A percentile compares a stretch with the other conserved stretches of the same genome.
Evolutionary conservation across 1,140 invertebrate genomes (phyloP).

Genomic region (Anastrepha obliqua): DNA sequence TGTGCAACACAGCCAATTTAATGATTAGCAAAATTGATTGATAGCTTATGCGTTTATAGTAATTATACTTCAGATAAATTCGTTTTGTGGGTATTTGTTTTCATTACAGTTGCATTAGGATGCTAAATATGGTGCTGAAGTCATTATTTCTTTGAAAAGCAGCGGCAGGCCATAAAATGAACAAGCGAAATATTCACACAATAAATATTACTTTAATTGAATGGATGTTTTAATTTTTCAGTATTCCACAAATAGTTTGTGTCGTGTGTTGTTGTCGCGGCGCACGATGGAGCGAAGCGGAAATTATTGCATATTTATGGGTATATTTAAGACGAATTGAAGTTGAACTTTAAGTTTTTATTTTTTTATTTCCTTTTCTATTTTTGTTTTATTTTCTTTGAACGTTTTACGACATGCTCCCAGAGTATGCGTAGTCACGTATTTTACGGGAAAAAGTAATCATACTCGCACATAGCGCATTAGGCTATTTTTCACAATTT

Average conservation of each 20-base stretch:
- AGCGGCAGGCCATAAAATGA: neutral
- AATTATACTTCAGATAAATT: neutral
- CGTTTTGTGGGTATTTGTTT: neutral
- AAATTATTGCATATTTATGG: conserved; percentile 36
- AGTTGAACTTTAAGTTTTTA: conserved; percentile 42
- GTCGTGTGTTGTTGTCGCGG: neutral
- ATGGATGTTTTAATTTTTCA: neutral
- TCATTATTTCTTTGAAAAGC: neutral
- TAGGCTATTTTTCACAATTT: conserved; percentile 44
- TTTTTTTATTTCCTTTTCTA: neutral
- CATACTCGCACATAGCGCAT: neutral
- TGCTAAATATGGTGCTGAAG: neutral
- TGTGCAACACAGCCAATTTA: conserved; percentile 5
- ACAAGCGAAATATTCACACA: neutral
- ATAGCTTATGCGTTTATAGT: neutral
- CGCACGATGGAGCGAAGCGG: neutral
- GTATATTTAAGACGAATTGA: conserved; percentile 12
- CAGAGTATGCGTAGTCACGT: neutral
- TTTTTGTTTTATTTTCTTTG: neutral
- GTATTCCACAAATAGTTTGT: neutral
- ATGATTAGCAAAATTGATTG: conserved; percentile 43
- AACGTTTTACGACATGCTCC: neutral
- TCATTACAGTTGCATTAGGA: neutral
- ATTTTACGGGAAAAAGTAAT: neutral
- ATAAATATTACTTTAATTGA: conserved; percentile 33